Evolutionary conservation across 2,797 vertebrate genomes (phyloP).

Genomic region (Anomalospiza imberbis): DNA sequence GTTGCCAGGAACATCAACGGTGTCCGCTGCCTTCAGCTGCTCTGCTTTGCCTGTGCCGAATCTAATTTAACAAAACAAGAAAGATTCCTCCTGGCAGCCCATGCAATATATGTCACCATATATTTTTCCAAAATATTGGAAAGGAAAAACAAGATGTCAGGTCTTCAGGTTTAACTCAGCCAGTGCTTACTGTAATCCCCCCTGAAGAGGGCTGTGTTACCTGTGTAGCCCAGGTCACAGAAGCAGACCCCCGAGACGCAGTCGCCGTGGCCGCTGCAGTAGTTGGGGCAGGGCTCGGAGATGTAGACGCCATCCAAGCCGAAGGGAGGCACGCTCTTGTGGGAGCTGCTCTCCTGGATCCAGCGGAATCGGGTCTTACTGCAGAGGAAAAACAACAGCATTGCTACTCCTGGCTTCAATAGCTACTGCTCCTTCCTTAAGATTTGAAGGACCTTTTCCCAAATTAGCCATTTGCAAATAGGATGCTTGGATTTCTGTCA

Average conservation of each 20-base stretch:
- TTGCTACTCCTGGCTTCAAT: background rate
- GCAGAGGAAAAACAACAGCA: background rate
- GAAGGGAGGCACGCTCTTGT: constrained; percentile 87
- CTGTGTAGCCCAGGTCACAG: constrained; percentile 95
- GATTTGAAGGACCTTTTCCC: background rate
- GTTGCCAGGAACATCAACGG: background rate
- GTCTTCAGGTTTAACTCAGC: background rate
- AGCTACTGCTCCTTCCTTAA: background rate
- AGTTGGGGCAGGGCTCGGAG: constrained; percentile 93
- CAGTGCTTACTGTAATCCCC: background rate
- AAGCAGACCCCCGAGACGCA: constrained; percentile 97
- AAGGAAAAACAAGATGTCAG: background rate
- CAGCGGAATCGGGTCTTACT: constrained; percentile 98
- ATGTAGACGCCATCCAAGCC: constrained; percentile 95
- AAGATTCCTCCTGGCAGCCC: background rate
- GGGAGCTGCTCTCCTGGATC: constrained; percentile 94
- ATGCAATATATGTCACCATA: background rate
- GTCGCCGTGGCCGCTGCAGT: constrained; percentile 94
- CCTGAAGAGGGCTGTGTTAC: constrained; percentile 63
- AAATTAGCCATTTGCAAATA: background rate
- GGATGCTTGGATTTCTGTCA: background rate
- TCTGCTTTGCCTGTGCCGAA: constrained; percentile 14
- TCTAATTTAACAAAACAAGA: constrained; percentile 23
- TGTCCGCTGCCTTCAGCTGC: background rate
- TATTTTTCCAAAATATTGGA: background rate